Base-by-base conservation (phyloP, 1,140 invertebrate genomes). In the Charaxes varanes region DNA sequence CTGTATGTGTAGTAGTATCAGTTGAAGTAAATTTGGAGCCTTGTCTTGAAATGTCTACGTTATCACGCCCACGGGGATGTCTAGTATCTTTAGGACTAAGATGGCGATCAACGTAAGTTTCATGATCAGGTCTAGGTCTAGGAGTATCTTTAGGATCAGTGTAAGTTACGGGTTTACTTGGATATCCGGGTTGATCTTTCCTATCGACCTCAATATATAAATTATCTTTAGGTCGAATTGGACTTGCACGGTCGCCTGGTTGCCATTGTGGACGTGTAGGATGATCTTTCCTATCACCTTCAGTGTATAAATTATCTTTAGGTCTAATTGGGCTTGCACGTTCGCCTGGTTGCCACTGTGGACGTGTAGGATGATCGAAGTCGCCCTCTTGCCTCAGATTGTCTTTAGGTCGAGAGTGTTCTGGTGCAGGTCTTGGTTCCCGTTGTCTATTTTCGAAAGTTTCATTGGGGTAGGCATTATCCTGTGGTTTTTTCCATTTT, bases 361-460 rank as follows among this genome's bases (percentile, higher is more conserved):
- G 45, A 27, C 28, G 46, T 12, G 26, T 15, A 26, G 71, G 73
- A 23, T 59, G 72, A 8, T 31, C 28, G 15, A 31, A 31, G 4
- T 31, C 28, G 18, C 28, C 28, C 18, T 92, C 91, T 11, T 89
- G 85, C 54, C 76, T 86, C 2, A 90, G 61, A 66, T 19, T 41
- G 23, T 17, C 27, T 22, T 60, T 69, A 2, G 68, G 59, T 36
- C 55, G 81, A 22, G 11, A 10, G n/a, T 36, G 21, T 17, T 27
- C 24, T 10, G 14, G 14, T 21, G 15, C 74, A 18, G 90, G 90
- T 54, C 89, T 89, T 18, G 85, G 72, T 45, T 83, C 85, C 53
- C 85, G 86, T 18, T 31, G 28, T 31, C 15, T 7, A 11, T 16
- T 31, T 31, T 17, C 7, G 14, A 17, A 17, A 14, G n/a, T 10